phyloP scores from a whole-genome alignment of 2,888 invertebrate species.

The Mechanitis mazaeus region DNA sequence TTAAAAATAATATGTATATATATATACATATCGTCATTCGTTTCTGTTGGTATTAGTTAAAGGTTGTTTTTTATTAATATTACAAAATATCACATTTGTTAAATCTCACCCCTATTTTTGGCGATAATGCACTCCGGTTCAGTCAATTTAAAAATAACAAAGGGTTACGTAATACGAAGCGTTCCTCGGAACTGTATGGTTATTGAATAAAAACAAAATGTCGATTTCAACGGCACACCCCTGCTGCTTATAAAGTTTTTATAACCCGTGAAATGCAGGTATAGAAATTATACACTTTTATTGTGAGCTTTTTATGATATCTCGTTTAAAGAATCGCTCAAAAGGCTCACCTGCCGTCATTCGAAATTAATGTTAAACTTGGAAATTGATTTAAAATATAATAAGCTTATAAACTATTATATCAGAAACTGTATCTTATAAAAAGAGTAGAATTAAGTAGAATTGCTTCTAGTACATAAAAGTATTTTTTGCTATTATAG shows the following conservation, averaged over 20 bases:
- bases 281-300: conserved; percentile 43
- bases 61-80: not conserved
- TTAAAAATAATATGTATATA: too few relatives aligned
- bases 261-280: conserved; percentile 60
- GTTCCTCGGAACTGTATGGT: conserved; percentile 48
- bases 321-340: conserved; percentile 20
- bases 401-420: not conserved
- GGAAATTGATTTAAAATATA: not conserved
- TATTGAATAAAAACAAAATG: conserved; percentile 63
- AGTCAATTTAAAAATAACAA: conserved; percentile 62
- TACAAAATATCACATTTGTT: conserved; percentile 5
- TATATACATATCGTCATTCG: not conserved
- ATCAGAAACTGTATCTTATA: too few relatives aligned
- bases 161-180: conserved; percentile 53
- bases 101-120: conserved; percentile 16
- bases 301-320: conserved; percentile 29
- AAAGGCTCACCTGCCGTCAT: not conserved
- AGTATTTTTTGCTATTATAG: not conserved
- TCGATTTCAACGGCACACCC: conserved; percentile 47
- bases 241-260: conserved; percentile 54
- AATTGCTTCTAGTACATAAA: too few relatives aligned
- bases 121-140: conserved; percentile 42
- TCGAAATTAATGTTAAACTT: not conserved
- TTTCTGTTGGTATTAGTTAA: not conserved
- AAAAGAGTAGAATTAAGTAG: too few relatives aligned